Conservation (phyloP, 2,113 vertebrate species). For the Cheilinus undulatus region DNA sequence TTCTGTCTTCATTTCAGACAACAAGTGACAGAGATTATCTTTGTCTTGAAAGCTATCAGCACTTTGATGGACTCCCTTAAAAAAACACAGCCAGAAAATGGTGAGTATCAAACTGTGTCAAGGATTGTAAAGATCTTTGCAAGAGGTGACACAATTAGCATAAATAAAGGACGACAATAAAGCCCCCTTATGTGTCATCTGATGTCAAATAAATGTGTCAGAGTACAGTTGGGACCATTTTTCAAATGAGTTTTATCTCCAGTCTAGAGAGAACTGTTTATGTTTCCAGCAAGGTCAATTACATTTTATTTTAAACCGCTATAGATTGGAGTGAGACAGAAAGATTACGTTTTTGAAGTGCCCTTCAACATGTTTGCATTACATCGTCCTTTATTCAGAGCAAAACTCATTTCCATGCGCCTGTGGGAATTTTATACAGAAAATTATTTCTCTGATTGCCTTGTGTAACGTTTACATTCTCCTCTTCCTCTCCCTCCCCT, state of each 20-base stretch:
- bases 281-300: slow-evolving; percentile 60
- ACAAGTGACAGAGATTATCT: slow-evolving; percentile 99
- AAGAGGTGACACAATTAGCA: not conserved
- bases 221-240: slow-evolving; percentile 49
- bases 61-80: slow-evolving; percentile 99
- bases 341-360: slow-evolving; percentile 55
- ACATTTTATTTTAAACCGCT: slow-evolving; percentile 4
- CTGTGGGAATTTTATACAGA: slow-evolving; percentile 39
- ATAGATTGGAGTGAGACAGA: slow-evolving; percentile 41
- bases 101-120: slow-evolving; percentile 82
- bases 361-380: slow-evolving; percentile 62
- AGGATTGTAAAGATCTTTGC: slow-evolving; percentile 3
- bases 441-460: slow-evolving; percentile 63
- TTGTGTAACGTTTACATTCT: slow-evolving; percentile 33
- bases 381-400: slow-evolving; percentile 29
- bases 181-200: slow-evolving; percentile 3
- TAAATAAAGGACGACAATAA: not conserved
- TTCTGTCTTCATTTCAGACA: slow-evolving; percentile 85
- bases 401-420: slow-evolving; percentile 45
- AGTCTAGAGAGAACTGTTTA: slow-evolving; percentile 48
- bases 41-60: slow-evolving; percentile 98
- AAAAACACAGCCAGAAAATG: slow-evolving; percentile 98
- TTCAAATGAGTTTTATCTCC: slow-evolving; percentile 48
- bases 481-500: slow-evolving; percentile 13
- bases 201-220: slow-evolving; percentile 55